Evolutionary conservation across 2,113 vertebrate genomes (phyloP).

Genomic region (Nyctereutes procyonoides): DNA sequence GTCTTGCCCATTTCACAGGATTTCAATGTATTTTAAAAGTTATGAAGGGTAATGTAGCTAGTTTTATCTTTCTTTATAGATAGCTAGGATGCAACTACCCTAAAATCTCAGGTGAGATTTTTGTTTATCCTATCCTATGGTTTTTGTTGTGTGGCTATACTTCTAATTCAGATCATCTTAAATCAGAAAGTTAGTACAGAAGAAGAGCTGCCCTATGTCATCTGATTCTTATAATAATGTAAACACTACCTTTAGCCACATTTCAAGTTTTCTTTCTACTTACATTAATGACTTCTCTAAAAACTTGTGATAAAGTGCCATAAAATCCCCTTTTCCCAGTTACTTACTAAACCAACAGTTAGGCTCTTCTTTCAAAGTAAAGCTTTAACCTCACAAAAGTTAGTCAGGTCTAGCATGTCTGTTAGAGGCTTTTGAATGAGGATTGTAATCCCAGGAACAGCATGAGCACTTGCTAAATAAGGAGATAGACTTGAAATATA

Average conservation of each 20-base stretch:
- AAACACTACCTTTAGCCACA: background rate
- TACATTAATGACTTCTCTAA: background rate
- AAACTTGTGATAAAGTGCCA: background rate
- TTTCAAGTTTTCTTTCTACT: background rate
- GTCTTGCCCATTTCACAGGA: background rate
- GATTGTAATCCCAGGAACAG: background rate
- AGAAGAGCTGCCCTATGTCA: background rate
- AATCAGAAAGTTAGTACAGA: background rate
- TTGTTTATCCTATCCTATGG: background rate
- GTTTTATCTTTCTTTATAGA: background rate
- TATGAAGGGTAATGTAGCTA: background rate
- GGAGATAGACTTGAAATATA: background rate
- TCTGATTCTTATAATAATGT: background rate
- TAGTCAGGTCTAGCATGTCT: background rate
- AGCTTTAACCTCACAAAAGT: background rate
- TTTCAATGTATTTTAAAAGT: background rate
- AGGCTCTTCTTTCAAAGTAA: conserved; percentile 6
- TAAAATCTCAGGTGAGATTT: background rate
- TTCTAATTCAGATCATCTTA: background rate
- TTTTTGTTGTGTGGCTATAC: background rate
- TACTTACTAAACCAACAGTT: background rate
- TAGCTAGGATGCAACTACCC: background rate
- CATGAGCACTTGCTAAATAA: background rate
- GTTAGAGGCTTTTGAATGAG: background rate
- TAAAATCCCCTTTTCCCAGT: background rate